These are phyloP conservation scores for Ascidia mentula DNA, from an alignment of 23 tunicate genomes.

Conservation along the genomic window DNA sequence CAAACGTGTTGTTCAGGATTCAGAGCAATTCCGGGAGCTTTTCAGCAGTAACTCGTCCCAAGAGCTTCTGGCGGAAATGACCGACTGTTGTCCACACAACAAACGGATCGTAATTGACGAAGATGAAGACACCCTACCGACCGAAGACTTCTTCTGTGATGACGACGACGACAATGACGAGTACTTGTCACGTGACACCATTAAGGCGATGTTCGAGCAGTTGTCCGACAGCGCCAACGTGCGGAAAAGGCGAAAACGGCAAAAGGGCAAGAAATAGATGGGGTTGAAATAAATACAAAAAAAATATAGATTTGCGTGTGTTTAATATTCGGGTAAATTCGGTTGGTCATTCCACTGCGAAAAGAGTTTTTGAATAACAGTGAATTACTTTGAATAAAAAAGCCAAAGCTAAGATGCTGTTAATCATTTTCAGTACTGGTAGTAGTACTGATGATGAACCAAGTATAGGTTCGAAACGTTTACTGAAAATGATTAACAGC, in stretches of 20 bases:
- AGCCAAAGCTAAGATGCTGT: too few species aligned
- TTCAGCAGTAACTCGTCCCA: constrained; percentile 16
- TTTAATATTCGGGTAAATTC: too few species aligned
- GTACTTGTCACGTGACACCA: constrained; percentile 72
- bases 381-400: too few species aligned
- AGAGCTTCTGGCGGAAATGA: constrained; percentile 22
- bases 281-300: constrained; percentile 5
- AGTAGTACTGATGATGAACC: too few species aligned
- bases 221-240: constrained; percentile 29
- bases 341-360: too few species aligned
- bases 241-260: constrained; percentile 30
- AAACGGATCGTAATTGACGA: constrained; percentile 47
- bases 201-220: constrained; percentile 29
- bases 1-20: not conserved
- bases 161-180: constrained; percentile 79
- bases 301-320: constrained; percentile 7
- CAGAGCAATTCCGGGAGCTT: not conserved
- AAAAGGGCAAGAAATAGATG: not conserved
- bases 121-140: constrained; percentile 42
- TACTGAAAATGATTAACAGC: too few species aligned
- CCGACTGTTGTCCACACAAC: constrained; percentile 29
- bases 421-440: too few species aligned
- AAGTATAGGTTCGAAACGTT: too few species aligned
- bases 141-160: constrained; percentile 73
- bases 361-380: not conserved